Conservation (phyloP, 2,113 vertebrate species). For the Arizona elegans region DNA sequence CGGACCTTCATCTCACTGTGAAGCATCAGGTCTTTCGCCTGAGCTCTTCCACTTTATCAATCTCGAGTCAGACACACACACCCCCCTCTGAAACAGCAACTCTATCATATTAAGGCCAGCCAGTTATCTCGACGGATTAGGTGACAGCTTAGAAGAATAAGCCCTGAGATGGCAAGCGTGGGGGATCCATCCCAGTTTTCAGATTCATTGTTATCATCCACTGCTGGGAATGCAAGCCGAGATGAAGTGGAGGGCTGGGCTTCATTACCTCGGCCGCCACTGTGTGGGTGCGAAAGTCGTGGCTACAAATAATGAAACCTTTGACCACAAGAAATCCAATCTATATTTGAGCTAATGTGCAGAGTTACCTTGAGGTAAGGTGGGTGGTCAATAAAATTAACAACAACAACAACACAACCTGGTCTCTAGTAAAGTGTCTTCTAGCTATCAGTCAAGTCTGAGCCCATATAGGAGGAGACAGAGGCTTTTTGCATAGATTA, state of each 20-base stretch:
- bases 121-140: not conserved
- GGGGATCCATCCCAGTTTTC: not conserved
- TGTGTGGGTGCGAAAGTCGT: not conserved
- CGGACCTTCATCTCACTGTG: not conserved
- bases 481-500: not conserved
- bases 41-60: not conserved
- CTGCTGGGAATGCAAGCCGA: not conserved
- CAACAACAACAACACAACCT: not conserved
- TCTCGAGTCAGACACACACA: not conserved
- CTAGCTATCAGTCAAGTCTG: not conserved
- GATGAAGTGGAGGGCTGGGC: not conserved
- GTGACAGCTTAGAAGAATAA: not conserved
- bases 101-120: accelerated
- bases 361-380: too few species aligned
- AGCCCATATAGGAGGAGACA: not conserved
- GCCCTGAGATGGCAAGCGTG: not conserved
- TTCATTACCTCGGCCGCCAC: not conserved
- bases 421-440: not conserved
- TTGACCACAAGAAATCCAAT: not conserved
- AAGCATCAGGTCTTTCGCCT: not conserved
- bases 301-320: not conserved
- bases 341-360: not conserved
- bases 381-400: not conserved
- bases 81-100: not conserved
- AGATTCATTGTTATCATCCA: not conserved